A percentile compares a stretch with the other conserved stretches of the same genome.
Conservation (phyloP, 2,113 vertebrate species). For the Chinchilla lanigera region DNA sequence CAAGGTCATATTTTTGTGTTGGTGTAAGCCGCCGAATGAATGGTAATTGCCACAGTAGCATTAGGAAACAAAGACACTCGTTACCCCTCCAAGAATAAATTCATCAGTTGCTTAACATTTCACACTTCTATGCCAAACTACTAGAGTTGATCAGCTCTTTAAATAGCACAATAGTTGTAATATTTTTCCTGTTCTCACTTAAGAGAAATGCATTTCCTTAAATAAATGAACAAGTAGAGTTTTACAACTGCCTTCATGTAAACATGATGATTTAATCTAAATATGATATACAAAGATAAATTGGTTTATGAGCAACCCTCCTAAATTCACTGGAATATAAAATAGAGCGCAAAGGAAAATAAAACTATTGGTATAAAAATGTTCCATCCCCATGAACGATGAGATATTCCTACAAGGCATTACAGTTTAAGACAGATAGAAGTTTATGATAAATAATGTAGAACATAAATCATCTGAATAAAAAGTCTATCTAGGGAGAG, state of each 20-base stretch:
- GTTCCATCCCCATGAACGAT: not conserved
- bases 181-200: not conserved
- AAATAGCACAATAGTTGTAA: not conserved
- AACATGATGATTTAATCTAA: not conserved
- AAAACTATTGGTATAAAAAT: not conserved
- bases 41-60: not conserved
- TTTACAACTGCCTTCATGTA: not conserved
- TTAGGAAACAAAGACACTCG: not conserved
- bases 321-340: not conserved
- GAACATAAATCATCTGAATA: not conserved
- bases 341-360: not conserved
- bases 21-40: not conserved
- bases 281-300: not conserved
- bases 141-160: not conserved
- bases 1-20: not conserved
- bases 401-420: not conserved
- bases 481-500: not conserved
- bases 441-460: not conserved
- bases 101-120: not conserved
- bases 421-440: not conserved
- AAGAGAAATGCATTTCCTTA: constrained; percentile 1
- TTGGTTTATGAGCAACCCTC: not conserved
- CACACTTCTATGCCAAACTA: not conserved
- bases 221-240: not conserved
- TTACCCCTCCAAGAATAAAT: not conserved